phyloP scores from a whole-genome alignment of 2,113 vertebrate genomes.

The Calypte anna region DNA sequence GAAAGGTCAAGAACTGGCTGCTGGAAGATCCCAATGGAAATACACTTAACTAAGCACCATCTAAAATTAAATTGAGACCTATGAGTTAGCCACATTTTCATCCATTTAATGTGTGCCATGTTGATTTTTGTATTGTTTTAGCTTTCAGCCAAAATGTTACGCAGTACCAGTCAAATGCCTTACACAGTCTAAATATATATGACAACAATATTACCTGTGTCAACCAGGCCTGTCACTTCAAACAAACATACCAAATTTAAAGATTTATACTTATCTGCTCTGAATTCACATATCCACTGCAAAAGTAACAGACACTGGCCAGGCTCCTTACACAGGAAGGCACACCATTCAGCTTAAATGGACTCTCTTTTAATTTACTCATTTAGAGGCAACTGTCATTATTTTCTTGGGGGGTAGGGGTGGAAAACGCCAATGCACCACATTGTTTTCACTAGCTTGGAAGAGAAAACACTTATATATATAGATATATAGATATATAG shows the following conservation, averaged over 20 bases:
- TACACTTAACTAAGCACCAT: slow-evolving; percentile 33
- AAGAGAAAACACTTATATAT: slow-evolving; percentile 72
- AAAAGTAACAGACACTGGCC: slow-evolving; percentile 63
- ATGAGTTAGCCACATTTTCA: slow-evolving; percentile 46
- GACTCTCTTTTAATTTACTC: slow-evolving; percentile 77
- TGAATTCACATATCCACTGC: slow-evolving; percentile 61
- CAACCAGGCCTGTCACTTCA: slow-evolving; percentile 57
- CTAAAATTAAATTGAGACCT: slow-evolving; percentile 66
- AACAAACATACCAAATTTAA: slow-evolving; percentile 48
- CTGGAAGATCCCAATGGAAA: slow-evolving; percentile 27
- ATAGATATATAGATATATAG: slow-evolving; percentile 62
- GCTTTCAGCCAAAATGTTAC: slow-evolving; percentile 42
- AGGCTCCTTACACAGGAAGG: slow-evolving; percentile 70
- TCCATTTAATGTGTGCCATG: slow-evolving; percentile 62
- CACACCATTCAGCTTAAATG: slow-evolving; percentile 68
- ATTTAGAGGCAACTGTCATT: slow-evolving; percentile 69
- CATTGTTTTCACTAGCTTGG: slow-evolving; percentile 70
- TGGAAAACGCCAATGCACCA: slow-evolving; percentile 70
- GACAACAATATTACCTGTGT: slow-evolving; percentile 34
- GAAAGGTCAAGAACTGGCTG: background rate
- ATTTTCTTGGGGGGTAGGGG: slow-evolving; percentile 29
- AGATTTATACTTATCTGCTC: slow-evolving; percentile 58
- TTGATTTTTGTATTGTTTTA: slow-evolving; percentile 19
- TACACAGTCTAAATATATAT: slow-evolving; percentile 57
- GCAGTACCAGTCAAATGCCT: slow-evolving; percentile 59